Percentiles rank a stretch among this genome's conserved stretches.
Conservation (phyloP, 2,113 vertebrate genomes). For the Sturnira hondurensis region DNA sequence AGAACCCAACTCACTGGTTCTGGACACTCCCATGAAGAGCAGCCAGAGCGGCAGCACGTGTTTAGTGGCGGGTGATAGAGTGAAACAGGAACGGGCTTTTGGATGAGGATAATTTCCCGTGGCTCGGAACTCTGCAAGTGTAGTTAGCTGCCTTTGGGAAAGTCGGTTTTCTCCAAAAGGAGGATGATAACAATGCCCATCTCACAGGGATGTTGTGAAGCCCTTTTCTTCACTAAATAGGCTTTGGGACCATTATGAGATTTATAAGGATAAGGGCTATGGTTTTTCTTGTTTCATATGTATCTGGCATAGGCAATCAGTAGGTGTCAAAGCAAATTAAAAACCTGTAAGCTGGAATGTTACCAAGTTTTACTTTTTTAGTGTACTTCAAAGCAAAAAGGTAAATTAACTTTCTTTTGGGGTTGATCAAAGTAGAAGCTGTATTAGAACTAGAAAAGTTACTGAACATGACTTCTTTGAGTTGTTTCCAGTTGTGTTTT, state of each 20-base stretch:
- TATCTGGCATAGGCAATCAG: neutral
- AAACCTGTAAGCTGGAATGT: neutral
- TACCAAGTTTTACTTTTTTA: slow-evolving; percentile 14
- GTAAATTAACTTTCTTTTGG: neutral
- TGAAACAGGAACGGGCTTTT: neutral
- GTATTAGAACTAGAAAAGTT: neutral
- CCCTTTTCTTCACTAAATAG: neutral
- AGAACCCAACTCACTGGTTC: neutral
- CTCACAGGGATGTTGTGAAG: neutral
- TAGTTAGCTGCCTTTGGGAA: neutral
- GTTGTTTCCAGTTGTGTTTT: neutral
- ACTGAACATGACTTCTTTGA: neutral
- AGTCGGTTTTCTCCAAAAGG: neutral
- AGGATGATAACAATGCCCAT: neutral
- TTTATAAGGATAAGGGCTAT: neutral
- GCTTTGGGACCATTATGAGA: neutral
- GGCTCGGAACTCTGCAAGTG: neutral
- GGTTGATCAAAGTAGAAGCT: neutral
- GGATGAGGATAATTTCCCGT: neutral
- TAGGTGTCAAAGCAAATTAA: neutral
- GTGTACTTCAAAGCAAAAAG: neutral
- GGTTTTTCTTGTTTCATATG: neutral
- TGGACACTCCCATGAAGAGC: neutral
- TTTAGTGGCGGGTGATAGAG: neutral
- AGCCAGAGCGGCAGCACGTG: neutral